Evolutionary conservation across 2,113 vertebrate species (phyloP).

Genomic region (Pimephales promelas): DNA sequence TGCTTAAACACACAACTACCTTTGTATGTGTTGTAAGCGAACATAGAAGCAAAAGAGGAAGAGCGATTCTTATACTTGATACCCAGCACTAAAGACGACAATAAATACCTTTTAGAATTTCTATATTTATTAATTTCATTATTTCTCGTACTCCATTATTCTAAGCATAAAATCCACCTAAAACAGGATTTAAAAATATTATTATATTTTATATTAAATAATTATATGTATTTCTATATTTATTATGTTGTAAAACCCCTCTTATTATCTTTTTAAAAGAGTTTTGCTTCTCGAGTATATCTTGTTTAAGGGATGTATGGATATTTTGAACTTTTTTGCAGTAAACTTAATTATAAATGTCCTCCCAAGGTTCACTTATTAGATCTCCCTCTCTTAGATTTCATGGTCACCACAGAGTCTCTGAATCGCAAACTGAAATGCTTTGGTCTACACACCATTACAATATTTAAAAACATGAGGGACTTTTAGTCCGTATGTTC

Average conservation of each 20-base stretch:
- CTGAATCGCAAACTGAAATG: neutral
- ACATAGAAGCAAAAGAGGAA: neutral
- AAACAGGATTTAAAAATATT: neutral
- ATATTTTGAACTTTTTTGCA: neutral
- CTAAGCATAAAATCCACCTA: no score
- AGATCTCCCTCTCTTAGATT: conserved; percentile 1
- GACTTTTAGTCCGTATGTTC: conserved; percentile 1
- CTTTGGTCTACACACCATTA: neutral
- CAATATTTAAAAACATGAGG: neutral
- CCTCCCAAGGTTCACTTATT: neutral
- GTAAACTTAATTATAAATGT: conserved; percentile 7
- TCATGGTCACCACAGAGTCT: neutral
- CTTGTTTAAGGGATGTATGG: neutral
- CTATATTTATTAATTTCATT: no score
- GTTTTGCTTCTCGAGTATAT: neutral
- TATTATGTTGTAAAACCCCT: neutral
- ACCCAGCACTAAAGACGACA: neutral
- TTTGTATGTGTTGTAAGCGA: neutral
- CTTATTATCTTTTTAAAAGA: neutral
- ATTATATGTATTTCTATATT: neutral
- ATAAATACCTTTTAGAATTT: neutral
- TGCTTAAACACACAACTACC: neutral
- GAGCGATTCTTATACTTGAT: neutral
- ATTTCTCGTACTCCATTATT: no score
- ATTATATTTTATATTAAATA: neutral